Conservation (phyloP, 1,140 invertebrate genomes). For the Chrysoperla carnea region DNA sequence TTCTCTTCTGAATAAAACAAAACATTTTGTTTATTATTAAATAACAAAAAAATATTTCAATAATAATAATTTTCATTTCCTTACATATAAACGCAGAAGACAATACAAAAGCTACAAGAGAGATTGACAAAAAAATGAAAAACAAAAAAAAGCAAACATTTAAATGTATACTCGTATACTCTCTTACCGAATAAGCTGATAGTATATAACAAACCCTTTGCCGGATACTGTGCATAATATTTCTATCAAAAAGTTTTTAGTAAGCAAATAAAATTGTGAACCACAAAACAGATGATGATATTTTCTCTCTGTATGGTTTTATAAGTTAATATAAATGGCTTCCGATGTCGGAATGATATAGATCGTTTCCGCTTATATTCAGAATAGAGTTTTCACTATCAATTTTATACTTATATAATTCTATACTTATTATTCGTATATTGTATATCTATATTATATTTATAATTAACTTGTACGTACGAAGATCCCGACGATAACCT, state of each 20-base stretch:
- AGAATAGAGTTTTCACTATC: no score
- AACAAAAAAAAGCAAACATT: background rate
- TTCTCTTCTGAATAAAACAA: no score
- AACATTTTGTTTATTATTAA: no score
- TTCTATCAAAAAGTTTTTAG: background rate
- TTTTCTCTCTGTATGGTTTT: background rate
- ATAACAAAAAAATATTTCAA: no score
- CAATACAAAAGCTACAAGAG: background rate
- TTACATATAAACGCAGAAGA: background rate
- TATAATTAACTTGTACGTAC: no score
- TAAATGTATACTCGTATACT: background rate
- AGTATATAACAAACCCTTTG: background rate
- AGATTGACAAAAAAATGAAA: background rate
- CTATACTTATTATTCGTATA: no score
- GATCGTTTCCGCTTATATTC: slow-evolving; percentile 1
- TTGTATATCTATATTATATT: no score
- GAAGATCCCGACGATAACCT: no score
- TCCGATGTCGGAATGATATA: slow-evolving; percentile 1
- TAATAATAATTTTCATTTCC: background rate
- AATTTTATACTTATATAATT: no score
- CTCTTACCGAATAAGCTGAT: background rate
- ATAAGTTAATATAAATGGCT: slow-evolving; percentile 2
- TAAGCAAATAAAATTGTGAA: background rate
- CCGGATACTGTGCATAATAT: background rate
- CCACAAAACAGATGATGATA: background rate